Evolutionary conservation across 1,140 invertebrate genomes (phyloP).

Genomic region (Bombus balteatus): DNA sequence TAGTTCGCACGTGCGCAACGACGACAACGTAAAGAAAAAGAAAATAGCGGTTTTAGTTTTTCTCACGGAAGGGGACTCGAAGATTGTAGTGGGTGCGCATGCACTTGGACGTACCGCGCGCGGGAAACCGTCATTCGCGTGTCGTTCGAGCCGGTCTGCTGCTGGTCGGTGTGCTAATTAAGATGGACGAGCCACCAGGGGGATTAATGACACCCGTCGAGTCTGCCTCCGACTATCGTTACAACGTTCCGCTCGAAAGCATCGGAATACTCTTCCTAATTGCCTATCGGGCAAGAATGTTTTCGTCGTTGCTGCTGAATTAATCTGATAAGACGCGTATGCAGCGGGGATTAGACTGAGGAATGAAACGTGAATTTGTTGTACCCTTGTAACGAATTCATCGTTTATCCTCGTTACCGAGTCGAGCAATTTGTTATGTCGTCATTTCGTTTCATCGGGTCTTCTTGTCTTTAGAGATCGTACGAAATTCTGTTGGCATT

Average conservation of each 20-base stretch:
- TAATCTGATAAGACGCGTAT: slow-evolving; percentile 18
- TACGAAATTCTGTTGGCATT: neutral
- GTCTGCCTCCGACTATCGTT: slow-evolving; percentile 45
- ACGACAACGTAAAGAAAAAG: neutral
- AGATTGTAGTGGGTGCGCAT: slow-evolving; percentile 19
- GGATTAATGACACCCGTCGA: slow-evolving; percentile 66
- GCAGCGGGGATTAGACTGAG: neutral
- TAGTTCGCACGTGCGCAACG: neutral
- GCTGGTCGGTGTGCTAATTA: slow-evolving; percentile 58
- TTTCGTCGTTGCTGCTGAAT: slow-evolving; percentile 26
- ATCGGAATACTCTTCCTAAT: slow-evolving; percentile 45
- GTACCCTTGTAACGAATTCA: neutral
- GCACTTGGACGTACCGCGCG: neutral
- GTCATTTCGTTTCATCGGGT: neutral
- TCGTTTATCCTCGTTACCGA: neutral
- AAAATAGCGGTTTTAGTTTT: neutral
- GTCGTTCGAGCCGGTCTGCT: slow-evolving; percentile 4
- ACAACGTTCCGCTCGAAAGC: slow-evolving; percentile 40
- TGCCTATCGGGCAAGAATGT: slow-evolving; percentile 43
- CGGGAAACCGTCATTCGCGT: slow-evolving; percentile 35
- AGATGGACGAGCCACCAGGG: slow-evolving; percentile 58
- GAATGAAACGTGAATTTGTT: neutral
- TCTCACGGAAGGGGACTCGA: neutral
- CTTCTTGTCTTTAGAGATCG: neutral
- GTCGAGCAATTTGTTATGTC: neutral